Evolutionary conservation across 30 jellyfish, hydroid and myxozoan species (phyloP).

Genomic region (Rhopilema esculentum): DNA sequence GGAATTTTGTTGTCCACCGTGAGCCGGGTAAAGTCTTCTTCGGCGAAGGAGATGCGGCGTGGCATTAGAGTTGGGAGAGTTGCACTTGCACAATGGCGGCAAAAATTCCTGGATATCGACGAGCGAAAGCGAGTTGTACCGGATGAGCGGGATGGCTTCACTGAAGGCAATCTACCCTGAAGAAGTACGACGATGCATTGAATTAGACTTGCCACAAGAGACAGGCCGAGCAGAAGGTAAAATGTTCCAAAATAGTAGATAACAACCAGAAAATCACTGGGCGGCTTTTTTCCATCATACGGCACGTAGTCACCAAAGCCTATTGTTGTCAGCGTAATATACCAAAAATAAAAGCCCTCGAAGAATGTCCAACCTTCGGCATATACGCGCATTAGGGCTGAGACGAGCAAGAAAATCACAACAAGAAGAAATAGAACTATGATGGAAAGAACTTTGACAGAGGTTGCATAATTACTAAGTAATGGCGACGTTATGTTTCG

Average conservation of each 20-base stretch:
- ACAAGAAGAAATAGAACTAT: not conserved
- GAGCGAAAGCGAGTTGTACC: too few relatives aligned
- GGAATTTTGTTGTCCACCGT: not conserved
- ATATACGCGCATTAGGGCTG: not conserved
- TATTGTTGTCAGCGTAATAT: conserved; percentile 15
- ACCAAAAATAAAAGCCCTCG: conserved; percentile 37
- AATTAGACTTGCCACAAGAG: conserved; percentile 30
- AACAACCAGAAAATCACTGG: not conserved
- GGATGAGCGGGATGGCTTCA: too few relatives aligned
- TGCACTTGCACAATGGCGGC: too few relatives aligned
- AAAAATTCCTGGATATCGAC: too few relatives aligned
- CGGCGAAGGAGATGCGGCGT: conserved; percentile 2
- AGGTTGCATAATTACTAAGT: not conserved
- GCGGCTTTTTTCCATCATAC: conserved; percentile 13
- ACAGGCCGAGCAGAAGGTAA: conserved; percentile 34
- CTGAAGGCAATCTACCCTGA: conserved; percentile 29
- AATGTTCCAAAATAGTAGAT: conserved; percentile 39
- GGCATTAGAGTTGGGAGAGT: too few relatives aligned
- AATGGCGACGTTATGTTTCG: not conserved
- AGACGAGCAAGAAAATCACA: not conserved
- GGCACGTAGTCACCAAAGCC: conserved; percentile 51
- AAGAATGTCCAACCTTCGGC: conserved; percentile 31
- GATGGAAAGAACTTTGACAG: conserved; percentile 5
- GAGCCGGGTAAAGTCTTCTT: not conserved
- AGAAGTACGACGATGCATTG: conserved; percentile 6